Percentiles rank a stretch among this genome's conserved stretches.
phyloP scores from a whole-genome alignment of 1,140 invertebrate species.

The Mercenaria mercenaria region DNA sequence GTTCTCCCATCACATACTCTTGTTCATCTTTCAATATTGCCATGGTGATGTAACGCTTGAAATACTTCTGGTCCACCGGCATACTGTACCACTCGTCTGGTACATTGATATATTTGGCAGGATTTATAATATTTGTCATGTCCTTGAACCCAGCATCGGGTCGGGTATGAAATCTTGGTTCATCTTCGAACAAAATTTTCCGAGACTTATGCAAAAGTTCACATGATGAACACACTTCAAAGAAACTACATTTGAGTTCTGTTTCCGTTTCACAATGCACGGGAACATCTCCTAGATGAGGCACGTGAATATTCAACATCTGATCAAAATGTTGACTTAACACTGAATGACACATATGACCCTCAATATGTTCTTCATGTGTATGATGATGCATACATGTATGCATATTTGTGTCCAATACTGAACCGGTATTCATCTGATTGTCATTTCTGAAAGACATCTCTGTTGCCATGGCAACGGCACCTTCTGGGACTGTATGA shows the following conservation, averaged over 20 bases:
- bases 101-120: conserved; percentile 81
- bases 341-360: conserved; percentile 51
- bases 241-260: conserved; percentile 60
- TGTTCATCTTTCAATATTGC: conserved; percentile 81
- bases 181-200: conserved; percentile 76
- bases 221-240: conserved; percentile 72
- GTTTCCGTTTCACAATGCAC: conserved; percentile 47
- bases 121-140: conserved; percentile 75
- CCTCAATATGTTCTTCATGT: conserved; percentile 33
- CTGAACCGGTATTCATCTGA: not conserved
- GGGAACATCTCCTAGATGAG: conserved; percentile 50
- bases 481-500: conserved; percentile 50
- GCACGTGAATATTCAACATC: conserved; percentile 58
- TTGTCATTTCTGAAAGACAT: conserved; percentile 12
- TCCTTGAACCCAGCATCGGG: conserved; percentile 65
- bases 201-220: conserved; percentile 72
- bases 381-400: conserved; percentile 35
- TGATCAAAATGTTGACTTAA: conserved; percentile 62
- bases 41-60: conserved; percentile 80
- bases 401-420: conserved; percentile 6
- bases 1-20: conserved; percentile 80
- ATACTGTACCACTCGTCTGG: conserved; percentile 83
- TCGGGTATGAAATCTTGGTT: conserved; percentile 65
- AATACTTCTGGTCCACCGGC: conserved; percentile 82
- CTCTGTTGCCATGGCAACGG: conserved; percentile 57